Evolutionary conservation across 1,140 invertebrate genomes (phyloP), one percentile per base, ranked within the genome.

Genomic region (Scaptomyza pallida): DNA sequence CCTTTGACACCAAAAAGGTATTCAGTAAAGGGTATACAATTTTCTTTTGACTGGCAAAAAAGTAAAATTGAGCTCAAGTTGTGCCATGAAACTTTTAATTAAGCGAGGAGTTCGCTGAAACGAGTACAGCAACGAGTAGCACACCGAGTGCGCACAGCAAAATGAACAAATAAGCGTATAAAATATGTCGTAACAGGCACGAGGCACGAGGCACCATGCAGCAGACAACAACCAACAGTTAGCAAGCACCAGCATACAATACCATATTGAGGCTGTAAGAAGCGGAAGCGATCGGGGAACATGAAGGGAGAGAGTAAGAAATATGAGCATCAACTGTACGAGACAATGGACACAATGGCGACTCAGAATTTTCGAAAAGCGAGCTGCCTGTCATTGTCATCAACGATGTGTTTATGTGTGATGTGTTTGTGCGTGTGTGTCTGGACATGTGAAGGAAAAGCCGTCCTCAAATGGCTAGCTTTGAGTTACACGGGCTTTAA

Each of bases 121-220:
- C n/a, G n/a, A n/a, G n/a, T n/a, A 5, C 23, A 43, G 21, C 63
- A 48, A 37, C 33, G 62, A 65, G 62, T 44, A 52, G 55, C 47
- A 30, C 35, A 45, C 37, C 71, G 69, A 73, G 81, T 77, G 81
- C 57, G 54, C 57, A 63, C 23, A 5, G n/a, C 68, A 65, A 85
- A 85, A 85, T 85, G 72, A 86, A 86, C 80, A 85, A 86, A 85
- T 86, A 85, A 85, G 81, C 73, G 81, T 86, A 86, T 85, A 85
- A 85, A 85, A 86, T 81, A 85, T 85, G 81, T 63, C 59, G 68
- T 75, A 72, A 65, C 33, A 8, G 26, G 6, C 2, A 26, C 23
- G 6, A 0, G 47, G 33, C 43, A 57, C 45, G n/a, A 52, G 37
- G 56, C 80, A 44, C 48, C 23, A n/a, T n/a, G n/a, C n/a, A n/a